Evolutionary conservation across 2,113 vertebrate genomes (phyloP).

Genomic region (Maccullochella peelii): DNA sequence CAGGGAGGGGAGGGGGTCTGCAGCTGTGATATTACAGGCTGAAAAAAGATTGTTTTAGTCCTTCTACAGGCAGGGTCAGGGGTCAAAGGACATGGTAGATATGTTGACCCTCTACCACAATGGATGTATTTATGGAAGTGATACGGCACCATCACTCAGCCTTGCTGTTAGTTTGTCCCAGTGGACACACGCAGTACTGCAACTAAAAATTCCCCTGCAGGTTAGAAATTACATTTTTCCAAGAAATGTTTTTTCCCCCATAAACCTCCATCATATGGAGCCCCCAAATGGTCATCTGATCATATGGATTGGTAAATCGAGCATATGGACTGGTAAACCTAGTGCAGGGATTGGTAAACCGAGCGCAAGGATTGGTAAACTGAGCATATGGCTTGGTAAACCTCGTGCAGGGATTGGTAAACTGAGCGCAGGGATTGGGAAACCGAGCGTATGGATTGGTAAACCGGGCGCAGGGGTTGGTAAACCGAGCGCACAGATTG

Average conservation of each 20-base stretch:
- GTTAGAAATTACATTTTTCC: no score
- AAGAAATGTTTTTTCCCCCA: no score
- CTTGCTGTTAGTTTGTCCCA: background rate
- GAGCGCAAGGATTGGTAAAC: background rate
- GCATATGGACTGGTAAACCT: background rate
- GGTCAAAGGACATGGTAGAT: background rate
- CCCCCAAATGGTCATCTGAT: background rate
- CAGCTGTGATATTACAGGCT: constrained; percentile 6
- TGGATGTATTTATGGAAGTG: background rate
- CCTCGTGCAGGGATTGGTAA: background rate
- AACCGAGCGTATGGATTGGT: background rate
- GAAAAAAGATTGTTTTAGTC: no score
- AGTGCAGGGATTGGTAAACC: background rate
- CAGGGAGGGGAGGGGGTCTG: background rate
- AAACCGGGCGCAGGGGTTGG: background rate
- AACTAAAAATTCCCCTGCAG: no score
- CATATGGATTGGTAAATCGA: background rate
- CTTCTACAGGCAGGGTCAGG: background rate
- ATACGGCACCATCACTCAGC: background rate
- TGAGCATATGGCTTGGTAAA: background rate
- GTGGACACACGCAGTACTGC: background rate
- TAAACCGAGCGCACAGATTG: background rate
- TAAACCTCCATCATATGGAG: background rate
- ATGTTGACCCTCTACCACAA: background rate
- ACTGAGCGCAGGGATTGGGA: background rate